Evolutionary conservation across 2,888 invertebrate species (phyloP), one percentile per base, ranked within the genome.

Genomic region (Dynastes hyllus): DNA sequence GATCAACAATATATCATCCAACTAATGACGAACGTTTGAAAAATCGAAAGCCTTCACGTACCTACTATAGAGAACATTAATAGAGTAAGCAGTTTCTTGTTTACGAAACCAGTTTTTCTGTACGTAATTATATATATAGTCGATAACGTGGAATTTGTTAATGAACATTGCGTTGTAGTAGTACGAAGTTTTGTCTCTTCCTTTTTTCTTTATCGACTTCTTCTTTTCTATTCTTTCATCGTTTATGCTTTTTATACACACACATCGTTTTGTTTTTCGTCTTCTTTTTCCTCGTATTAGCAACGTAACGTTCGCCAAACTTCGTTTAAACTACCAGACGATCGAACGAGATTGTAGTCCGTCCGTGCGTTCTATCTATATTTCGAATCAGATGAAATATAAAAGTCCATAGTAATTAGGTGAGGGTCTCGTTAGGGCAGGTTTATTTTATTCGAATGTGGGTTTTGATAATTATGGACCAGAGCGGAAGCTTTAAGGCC

Each of bases 381-480:
- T 61, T 61, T 61, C 61, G 73, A 61, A 77, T 77, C 65, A 55
- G 69, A 55, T 58, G 67, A 77, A 67, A 82, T 80, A 81, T 82
- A 83, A 83, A 83, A 81, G 61, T 82, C 83, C 76, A 79, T 79
- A 81, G 81, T 84, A 83, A 84, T 84, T 83, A 84, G 83, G 83
- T 82, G 83, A 82, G 83, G 82, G 82, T 82, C 83, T 83, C 83
- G 83, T 83, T 83, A 84, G 81, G 82, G 81, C 73, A 45, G 73
- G 73, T 75, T 75, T 75, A 75, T 75, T 81, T 84, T 82, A 82
- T 82, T 82, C 83, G 83, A 83, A 83, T 86, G 87, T 87, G 87
- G 87, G 87, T 87, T 87, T 87, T 87, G 86, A 86, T 88, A 88
- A 88, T 88, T 88, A 87, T 86, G 86, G 87, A 86, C 85, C 85